A percentile compares a stretch with the other conserved stretches of the same genome.
These are phyloP conservation scores for Harpegnathos saltator DNA, from an alignment of 1,140 invertebrate species.

Conservation along the genomic window DNA sequence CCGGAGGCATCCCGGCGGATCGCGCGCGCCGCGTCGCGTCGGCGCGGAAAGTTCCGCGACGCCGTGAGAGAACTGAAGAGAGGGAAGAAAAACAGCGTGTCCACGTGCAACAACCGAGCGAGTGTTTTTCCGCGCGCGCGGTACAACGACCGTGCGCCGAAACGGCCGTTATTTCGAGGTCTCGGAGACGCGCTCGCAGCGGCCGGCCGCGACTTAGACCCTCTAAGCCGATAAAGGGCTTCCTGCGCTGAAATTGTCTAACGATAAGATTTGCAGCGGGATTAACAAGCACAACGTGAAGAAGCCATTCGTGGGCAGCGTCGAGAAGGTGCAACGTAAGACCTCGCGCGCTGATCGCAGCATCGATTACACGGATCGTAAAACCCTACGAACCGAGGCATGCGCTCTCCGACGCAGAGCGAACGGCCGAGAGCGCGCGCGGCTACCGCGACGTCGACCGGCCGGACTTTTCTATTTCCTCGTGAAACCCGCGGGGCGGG, in stretches of 20 bases:
- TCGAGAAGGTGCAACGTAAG: slow-evolving; percentile 69
- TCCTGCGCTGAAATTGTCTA: slow-evolving; percentile 59
- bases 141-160: slow-evolving; percentile 18
- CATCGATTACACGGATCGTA: slow-evolving; percentile 77
- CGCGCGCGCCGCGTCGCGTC: too few species aligned
- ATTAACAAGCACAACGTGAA: slow-evolving; percentile 70
- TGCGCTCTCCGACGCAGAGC: slow-evolving; percentile 25
- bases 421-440: too few species aligned
- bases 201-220: slow-evolving; percentile 11
- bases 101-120: too few species aligned
- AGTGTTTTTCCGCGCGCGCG: not conserved
- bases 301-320: slow-evolving; percentile 56
- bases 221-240: slow-evolving; percentile 50
- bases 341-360: slow-evolving; percentile 76
- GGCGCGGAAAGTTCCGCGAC: too few species aligned
- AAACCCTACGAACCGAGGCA: slow-evolving; percentile 64
- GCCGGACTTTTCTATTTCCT: slow-evolving; percentile 53
- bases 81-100: too few species aligned
- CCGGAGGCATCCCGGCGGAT: too few species aligned
- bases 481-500: slow-evolving; percentile 55
- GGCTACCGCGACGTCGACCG: too few species aligned
- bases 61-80: too few species aligned
- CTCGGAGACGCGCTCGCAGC: slow-evolving; percentile 20
- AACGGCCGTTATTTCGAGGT: slow-evolving; percentile 40
- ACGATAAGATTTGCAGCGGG: slow-evolving; percentile 67